phyloP scores from a whole-genome alignment of 92 coral and sea anemone genomes.

The Bergia sp. region DNA sequence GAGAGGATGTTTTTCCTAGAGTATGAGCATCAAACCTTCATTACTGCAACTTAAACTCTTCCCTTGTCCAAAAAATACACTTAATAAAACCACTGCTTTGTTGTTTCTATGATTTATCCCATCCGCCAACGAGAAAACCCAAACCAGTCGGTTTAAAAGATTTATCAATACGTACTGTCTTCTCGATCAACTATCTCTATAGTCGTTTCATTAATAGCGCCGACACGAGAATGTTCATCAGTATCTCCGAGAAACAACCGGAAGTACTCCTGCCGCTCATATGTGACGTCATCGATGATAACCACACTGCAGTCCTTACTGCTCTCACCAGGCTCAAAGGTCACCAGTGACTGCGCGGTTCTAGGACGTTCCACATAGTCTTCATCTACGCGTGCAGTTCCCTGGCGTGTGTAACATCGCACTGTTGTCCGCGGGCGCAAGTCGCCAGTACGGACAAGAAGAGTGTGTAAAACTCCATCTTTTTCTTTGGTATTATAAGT shows the following conservation, averaged over 20 bases:
- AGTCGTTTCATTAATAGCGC: conserved; percentile 69
- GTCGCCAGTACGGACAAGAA: conserved; percentile 89
- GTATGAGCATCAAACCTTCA: too few species aligned
- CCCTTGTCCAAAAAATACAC: too few species aligned
- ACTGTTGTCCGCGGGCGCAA: conserved; percentile 69
- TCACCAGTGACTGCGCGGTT: conserved; percentile 70
- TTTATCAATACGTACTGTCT: conserved; percentile 74
- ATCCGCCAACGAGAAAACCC: too few species aligned
- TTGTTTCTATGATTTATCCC: too few species aligned
- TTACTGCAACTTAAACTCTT: too few species aligned
- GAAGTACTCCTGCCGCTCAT: conserved; percentile 76
- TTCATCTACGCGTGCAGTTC: conserved; percentile 72
- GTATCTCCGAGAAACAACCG: conserved; percentile 69
- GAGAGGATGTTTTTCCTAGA: too few species aligned
- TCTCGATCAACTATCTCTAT: conserved; percentile 69
- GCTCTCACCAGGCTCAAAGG: conserved; percentile 77
- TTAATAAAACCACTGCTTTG: too few species aligned
- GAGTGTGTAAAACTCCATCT: conserved; percentile 58
- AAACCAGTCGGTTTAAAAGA: neutral
- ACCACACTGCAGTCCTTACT: conserved; percentile 74
- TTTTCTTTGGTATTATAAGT: conserved; percentile 64
- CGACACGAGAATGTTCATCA: conserved; percentile 65
- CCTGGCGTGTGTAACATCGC: conserved; percentile 89
- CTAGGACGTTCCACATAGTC: conserved; percentile 87
- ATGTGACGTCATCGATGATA: conserved; percentile 69